phyloP scores from a whole-genome alignment of 2,797 vertebrate genomes.

The Aplochiton taeniatus region DNA sequence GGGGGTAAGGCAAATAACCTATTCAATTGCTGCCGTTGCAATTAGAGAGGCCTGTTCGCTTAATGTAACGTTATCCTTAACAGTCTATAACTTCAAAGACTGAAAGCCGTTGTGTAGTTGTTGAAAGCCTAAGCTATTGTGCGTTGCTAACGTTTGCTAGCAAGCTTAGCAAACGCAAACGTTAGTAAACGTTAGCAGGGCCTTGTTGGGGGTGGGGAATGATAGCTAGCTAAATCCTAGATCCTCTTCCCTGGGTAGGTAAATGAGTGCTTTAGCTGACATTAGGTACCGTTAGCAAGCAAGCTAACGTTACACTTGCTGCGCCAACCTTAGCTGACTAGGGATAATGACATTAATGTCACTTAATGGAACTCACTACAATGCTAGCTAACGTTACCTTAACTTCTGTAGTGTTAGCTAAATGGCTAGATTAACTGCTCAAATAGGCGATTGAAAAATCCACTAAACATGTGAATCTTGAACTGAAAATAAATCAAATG shows the following conservation, averaged over 20 bases:
- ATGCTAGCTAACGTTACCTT: too few species aligned
- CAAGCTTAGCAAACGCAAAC: too few species aligned
- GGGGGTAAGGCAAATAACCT: conserved; percentile 85
- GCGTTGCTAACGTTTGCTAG: background rate
- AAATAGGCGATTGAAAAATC: too few species aligned
- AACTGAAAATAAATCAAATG: too few species aligned
- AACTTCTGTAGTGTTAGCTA: too few species aligned
- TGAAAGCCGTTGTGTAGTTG: too few species aligned
- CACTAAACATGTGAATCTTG: too few species aligned
- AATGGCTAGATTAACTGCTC: too few species aligned
- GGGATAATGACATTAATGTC: too few species aligned
- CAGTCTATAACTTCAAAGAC: conserved; percentile 4
- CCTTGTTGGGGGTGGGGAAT: conserved; percentile 53
- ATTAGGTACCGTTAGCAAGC: conserved; percentile 18
- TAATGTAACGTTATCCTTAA: conserved; percentile 15
- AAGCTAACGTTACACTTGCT: conserved; percentile 17
- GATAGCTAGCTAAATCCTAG: background rate
- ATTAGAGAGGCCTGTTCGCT: background rate
- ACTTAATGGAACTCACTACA: too few species aligned
- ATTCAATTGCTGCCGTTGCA: background rate
- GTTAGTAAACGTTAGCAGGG: conserved; percentile 21
- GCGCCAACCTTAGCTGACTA: too few species aligned
- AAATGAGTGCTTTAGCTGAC: conserved; percentile 37
- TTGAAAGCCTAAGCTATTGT: conserved; percentile 15
- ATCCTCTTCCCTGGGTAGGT: too few species aligned